Base-by-base conservation (phyloP, 2,113 vertebrate genomes). In the Mastomys natalensis region DNA sequence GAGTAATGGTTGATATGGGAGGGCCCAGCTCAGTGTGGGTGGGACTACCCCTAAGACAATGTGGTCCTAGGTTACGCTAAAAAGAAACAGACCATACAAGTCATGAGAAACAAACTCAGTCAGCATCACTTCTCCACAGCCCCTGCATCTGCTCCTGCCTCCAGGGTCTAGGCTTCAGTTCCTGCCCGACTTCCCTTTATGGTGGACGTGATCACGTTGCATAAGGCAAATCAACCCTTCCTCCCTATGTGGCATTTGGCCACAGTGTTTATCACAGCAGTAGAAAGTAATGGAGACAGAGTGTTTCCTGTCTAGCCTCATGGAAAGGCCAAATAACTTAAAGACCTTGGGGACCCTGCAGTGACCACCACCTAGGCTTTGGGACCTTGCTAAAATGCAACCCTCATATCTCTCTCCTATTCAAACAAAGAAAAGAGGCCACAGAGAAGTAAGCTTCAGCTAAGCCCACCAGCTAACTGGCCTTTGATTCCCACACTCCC, bases 371-470 rank as follows among this genome's bases (percentile, higher is more conserved):
- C 31, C 53, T 1, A 34, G 58, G 15, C 64, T 45, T 64, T 24
- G 64, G 64, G 17, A 74, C 43, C 43, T 62, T 91, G 43, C 60
- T 77, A 62, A 80, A 87, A 80, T 17, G 43, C 60, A 74, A 2
- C 3, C 24, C 13, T 6, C n/a, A n/a, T 43, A 51, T 84, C 70
- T 10, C 12, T 81, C 31, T 48, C 48, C 1, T 77, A 26, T 91
- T 90, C 77, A 89, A 60, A 55, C 21, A 40, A 91, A 78, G 48
- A 90, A 76, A 78, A 84, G 53, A 90, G 74, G 82, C 8, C 77
- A 43, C 22, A n/a, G 22, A n/a, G 22, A 72, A 0, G 78, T 10
- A 58, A 89, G 80, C n/a, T 1, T 31, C 12, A 4, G 45, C 37
- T 53, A 68, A 15, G 64, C 3, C 82, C 80, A 80, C 45, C 55